Percentiles rank a stretch among this genome's conserved stretches.
Conservation (phyloP, 2,888 invertebrate genomes). For the Atethmia centrago region DNA sequence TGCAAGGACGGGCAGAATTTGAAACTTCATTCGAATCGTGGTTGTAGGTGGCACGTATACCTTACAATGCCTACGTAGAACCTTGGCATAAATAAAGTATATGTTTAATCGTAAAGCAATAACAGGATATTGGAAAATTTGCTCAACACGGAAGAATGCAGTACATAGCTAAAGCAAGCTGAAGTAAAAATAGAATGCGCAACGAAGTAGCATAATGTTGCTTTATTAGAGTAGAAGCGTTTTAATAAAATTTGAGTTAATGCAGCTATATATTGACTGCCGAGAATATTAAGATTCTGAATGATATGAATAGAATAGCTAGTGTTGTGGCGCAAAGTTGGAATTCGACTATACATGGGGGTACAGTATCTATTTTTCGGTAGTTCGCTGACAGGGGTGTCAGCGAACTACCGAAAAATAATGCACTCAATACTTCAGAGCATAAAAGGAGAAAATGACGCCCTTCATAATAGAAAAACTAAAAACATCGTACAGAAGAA, state of each 20-base stretch:
- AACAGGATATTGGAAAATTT: constrained; percentile 23
- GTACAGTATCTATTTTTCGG: too few relatives aligned
- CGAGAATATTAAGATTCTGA: neutral
- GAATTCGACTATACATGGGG: neutral
- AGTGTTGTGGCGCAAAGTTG: neutral
- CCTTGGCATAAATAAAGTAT: constrained; percentile 24
- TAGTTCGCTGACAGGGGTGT: too few relatives aligned
- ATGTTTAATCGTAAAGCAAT: constrained; percentile 25
- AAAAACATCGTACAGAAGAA: neutral
- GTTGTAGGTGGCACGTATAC: constrained; percentile 1
- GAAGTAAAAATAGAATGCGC: constrained; percentile 17
- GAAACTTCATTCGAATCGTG: constrained; percentile 28
- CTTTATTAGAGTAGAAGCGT: neutral
- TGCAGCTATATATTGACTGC: neutral
- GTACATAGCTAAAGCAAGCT: neutral
- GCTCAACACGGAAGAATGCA: constrained; percentile 30
- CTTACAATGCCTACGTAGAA: constrained; percentile 16
- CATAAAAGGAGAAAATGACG: neutral
- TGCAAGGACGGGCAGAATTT: constrained; percentile 39
- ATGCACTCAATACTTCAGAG: too few relatives aligned
- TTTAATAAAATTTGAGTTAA: neutral
- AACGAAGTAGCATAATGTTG: neutral
- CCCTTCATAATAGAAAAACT: neutral
- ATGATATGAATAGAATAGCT: neutral
- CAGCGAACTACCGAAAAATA: neutral